Evolutionary conservation across 1,140 invertebrate genomes (phyloP).

Genomic region (Drosophila equinoxialis): DNA sequence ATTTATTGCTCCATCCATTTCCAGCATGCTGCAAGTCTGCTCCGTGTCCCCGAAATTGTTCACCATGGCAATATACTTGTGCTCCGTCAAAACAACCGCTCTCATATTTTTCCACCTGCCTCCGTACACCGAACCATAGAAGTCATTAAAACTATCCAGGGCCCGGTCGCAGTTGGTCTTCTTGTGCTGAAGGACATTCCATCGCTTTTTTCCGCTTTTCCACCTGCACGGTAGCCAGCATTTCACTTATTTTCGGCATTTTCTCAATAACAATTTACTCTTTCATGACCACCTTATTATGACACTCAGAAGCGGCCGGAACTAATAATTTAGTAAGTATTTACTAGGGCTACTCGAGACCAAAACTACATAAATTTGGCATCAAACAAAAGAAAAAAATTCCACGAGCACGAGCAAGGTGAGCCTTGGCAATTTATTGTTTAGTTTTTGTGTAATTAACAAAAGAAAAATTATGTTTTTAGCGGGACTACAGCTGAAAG

Average conservation of each 20-base stretch:
- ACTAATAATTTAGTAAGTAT: no score
- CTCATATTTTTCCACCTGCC: conserved; percentile 92
- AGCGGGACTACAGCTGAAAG: no score
- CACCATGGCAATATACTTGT: conserved; percentile 95
- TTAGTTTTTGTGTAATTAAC: no score
- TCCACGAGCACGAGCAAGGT: no score
- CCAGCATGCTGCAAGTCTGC: conserved; percentile 85
- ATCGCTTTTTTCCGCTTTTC: conserved; percentile 70
- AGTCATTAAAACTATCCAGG: conserved; percentile 95
- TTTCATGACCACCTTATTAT: background rate
- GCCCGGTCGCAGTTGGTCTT: conserved; percentile 86
- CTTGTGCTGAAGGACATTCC: conserved; percentile 83
- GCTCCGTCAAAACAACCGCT: conserved; percentile 89
- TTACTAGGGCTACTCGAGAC: no score
- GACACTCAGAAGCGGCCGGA: no score
- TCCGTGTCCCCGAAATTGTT: conserved; percentile 92
- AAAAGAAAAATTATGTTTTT: no score
- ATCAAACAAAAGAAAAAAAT: no score
- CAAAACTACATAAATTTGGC: no score
- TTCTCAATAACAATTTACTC: conserved; percentile 9
- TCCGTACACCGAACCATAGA: conserved; percentile 94
- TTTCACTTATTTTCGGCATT: conserved; percentile 69
- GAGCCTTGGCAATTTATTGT: no score
- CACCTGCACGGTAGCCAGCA: conserved; percentile 57
- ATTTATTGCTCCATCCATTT: conserved; percentile 85